phyloP scores from a whole-genome alignment of 2,888 invertebrate species.

The Bellardia bayeri region DNA sequence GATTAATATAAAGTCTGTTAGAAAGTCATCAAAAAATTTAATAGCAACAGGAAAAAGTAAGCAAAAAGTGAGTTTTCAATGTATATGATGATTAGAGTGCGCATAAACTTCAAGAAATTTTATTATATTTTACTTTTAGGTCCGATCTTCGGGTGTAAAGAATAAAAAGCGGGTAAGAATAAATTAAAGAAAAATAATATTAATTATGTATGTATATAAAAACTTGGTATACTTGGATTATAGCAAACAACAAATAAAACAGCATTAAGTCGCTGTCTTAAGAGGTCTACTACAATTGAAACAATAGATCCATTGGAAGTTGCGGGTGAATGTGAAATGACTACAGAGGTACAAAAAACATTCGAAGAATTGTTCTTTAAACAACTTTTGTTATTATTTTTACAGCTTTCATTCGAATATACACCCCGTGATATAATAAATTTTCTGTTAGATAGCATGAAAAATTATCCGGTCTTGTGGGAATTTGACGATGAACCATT shows the following conservation, averaged over 20 bases:
- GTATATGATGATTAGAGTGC: neutral
- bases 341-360: conserved; percentile 39
- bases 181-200: neutral
- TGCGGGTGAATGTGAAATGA: neutral
- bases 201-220: neutral
- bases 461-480: conserved; percentile 49
- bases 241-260: conserved; percentile 29
- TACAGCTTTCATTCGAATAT: conserved; percentile 53
- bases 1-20: neutral
- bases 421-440: conserved; percentile 43
- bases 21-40: neutral
- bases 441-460: conserved; percentile 53
- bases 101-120: neutral
- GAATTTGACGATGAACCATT: conserved; percentile 36
- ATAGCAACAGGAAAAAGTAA: neutral
- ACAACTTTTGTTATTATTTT: neutral
- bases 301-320: neutral
- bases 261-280: conserved; percentile 51
- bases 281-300: conserved; percentile 4
- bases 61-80: conserved; percentile 23
- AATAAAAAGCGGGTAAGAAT: conserved; percentile 11
- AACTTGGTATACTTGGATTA: neutral
- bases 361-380: neutral
- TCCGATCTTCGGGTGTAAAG: conserved; percentile 3
- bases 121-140: neutral